Conservation (phyloP, 2,888 invertebrate genomes). For the Allophyes oxyacanthae region DNA sequence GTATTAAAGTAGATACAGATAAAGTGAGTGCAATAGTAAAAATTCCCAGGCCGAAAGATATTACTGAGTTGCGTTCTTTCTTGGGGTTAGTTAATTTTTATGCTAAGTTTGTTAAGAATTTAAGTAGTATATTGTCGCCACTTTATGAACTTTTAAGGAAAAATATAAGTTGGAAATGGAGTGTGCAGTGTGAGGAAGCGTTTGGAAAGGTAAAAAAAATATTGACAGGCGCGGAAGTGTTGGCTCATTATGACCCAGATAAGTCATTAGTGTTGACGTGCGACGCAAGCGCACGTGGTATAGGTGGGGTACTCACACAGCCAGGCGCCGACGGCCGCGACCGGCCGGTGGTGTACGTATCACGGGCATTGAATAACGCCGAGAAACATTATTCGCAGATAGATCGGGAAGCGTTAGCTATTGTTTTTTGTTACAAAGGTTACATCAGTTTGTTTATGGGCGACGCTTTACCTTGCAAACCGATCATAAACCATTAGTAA, state of each 20-base stretch:
- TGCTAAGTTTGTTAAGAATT: slow-evolving; percentile 3
- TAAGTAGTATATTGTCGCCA: not conserved
- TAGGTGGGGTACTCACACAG: slow-evolving; percentile 10
- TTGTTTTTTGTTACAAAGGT: no score
- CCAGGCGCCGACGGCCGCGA: slow-evolving; percentile 2
- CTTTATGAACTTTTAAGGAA: not conserved
- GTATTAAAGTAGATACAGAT: slow-evolving; percentile 3
- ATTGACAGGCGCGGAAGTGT: slow-evolving; percentile 7
- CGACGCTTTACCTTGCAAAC: no score
- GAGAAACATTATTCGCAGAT: no score
- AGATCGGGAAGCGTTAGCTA: no score
- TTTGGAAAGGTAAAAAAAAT: slow-evolving; percentile 5
- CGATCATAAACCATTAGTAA: no score
- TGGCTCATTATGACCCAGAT: slow-evolving; percentile 8
- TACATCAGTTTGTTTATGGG: no score
- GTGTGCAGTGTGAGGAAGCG: not conserved
- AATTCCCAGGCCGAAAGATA: not conserved
- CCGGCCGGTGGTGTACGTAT: no score
- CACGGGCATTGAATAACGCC: no score
- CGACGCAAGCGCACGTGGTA: slow-evolving; percentile 7
- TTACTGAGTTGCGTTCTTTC: not conserved
- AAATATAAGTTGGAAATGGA: not conserved
- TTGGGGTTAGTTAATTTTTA: slow-evolving; percentile 3
- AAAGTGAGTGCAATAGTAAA: not conserved
- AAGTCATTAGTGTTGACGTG: slow-evolving; percentile 8